A percentile compares a stretch with the other conserved stretches of the same genome.
Conservation (phyloP, 2,113 vertebrate genomes). For the Syngnathoides biaculeatus region DNA sequence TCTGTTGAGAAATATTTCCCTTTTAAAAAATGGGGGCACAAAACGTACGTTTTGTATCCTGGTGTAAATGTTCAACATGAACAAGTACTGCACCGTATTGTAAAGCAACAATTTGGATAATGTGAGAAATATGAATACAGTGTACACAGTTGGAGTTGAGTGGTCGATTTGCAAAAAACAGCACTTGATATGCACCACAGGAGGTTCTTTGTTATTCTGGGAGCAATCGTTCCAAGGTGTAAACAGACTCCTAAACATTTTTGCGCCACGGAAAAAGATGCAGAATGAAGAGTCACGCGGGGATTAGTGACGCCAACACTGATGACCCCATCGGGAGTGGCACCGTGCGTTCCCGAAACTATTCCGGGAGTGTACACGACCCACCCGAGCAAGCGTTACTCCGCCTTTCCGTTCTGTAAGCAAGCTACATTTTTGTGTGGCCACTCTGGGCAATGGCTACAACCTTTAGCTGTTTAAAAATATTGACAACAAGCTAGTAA, state of each 20-base stretch:
- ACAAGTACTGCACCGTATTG: not conserved
- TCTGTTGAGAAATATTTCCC: not conserved
- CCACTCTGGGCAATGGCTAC: constrained; percentile 70
- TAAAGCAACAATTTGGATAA: not conserved
- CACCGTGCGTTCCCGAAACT: constrained; percentile 40
- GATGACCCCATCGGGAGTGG: not conserved
- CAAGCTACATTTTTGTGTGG: constrained; percentile 55
- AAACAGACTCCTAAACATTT: not conserved
- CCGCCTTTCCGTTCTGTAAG: constrained; percentile 23
- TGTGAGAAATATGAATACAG: not conserved
- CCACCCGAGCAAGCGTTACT: constrained; percentile 47
- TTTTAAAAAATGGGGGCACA: not conserved
- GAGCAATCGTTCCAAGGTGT: not conserved
- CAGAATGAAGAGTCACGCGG: not conserved
- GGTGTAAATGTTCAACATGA: not conserved
- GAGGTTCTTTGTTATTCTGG: not conserved
- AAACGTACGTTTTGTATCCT: not conserved
- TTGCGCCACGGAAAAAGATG: not conserved
- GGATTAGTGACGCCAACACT: not conserved
- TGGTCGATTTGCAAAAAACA: too few relatives aligned
- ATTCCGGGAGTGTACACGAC: constrained; percentile 27
- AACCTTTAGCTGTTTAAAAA: constrained; percentile 48
- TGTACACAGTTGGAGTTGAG: not conserved
- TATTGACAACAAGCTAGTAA: constrained; percentile 55
- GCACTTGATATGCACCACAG: not conserved